Percentiles rank a stretch among this genome's conserved stretches.
Conservation (phyloP, 1,140 invertebrate genomes). For the Ganaspis sp. region DNA sequence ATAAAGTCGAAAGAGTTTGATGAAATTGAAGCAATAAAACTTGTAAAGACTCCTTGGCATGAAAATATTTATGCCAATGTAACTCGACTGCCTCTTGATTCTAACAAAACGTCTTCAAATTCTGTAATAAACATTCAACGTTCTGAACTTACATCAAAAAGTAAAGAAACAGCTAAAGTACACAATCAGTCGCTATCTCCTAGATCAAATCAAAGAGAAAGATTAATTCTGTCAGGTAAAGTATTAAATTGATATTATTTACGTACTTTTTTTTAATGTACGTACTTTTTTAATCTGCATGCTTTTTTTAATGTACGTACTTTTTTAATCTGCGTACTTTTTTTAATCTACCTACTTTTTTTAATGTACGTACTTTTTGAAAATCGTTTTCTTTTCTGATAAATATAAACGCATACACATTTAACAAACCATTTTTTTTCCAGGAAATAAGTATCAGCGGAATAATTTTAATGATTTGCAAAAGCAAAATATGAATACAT, state of each 20-base stretch:
- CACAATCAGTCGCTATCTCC: background rate
- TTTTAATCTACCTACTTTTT: too few relatives aligned
- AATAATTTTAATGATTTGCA: background rate
- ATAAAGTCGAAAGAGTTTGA: constrained; percentile 76
- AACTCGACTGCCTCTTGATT: constrained; percentile 64
- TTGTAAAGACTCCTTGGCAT: constrained; percentile 24
- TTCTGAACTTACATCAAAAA: background rate
- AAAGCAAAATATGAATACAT: constrained; percentile 75
- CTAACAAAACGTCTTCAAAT: constrained; percentile 49
- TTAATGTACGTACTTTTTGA: too few relatives aligned
- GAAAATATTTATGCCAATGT: constrained; percentile 73
- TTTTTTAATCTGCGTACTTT: too few relatives aligned
- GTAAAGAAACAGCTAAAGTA: background rate
- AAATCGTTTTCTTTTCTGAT: background rate
- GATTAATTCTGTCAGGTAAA: background rate
- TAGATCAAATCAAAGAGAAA: background rate
- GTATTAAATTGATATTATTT: too few relatives aligned
- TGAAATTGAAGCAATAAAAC: constrained; percentile 71
- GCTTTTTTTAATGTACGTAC: too few relatives aligned
- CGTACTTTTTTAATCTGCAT: too few relatives aligned
- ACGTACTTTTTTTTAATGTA: too few relatives aligned
- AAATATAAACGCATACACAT: background rate
- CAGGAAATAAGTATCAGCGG: background rate
- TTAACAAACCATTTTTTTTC: background rate
- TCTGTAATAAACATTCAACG: constrained; percentile 24